Evolutionary conservation across 2,888 invertebrate genomes (phyloP), one percentile per base, ranked within the genome.

Genomic region (Merodon equestris): DNA sequence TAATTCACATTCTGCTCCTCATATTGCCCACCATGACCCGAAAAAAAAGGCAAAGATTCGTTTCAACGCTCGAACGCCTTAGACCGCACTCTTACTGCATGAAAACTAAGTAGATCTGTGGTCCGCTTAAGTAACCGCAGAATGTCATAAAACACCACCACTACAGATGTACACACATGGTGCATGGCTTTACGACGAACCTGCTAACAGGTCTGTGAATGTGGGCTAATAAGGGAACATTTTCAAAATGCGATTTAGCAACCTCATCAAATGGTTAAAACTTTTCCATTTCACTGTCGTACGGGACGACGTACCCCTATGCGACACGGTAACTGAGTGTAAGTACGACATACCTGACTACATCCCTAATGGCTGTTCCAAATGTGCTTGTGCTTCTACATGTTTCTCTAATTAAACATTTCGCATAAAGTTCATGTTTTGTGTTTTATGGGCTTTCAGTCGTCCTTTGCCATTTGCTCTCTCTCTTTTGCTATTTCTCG

Each of bases 341-440:
- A 27, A 2, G 27, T 4, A 27, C 2, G 7, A 27, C 27, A 27
- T 27, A 50, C 56, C 48, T 34, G 54, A 56, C 54, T 71, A 54
- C 58, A 58, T 54, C 53, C 73, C 61, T 74, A 56, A 60, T 54
- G 47, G 9, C 58, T 53, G 48, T 40, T 19, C 36, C 9, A 45
- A 54, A 13, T 57, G 48, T 48, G 42, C 2, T 27, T 27, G 3
- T 57, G 53, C 42, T 34, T 70, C 15, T 70, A 70, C 58, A 54
- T 60, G 60, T 58, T 70, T 54, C 64, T 74, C 54, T 74, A 79
- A 79, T 79, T 74, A 74, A 79, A 79, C 54, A 74, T 79, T 68
- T 63, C 54, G 51, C 77, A 72, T 72, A 67, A 77, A 53, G 58
- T 74, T 70, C 68, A 68, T 73, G 42, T 54, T 68, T n/a, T n/a